Evolutionary conservation across 2,888 invertebrate species (phyloP), one percentile per base, ranked within the genome.

Genomic region (Drosophila pseudotakahashii): DNA sequence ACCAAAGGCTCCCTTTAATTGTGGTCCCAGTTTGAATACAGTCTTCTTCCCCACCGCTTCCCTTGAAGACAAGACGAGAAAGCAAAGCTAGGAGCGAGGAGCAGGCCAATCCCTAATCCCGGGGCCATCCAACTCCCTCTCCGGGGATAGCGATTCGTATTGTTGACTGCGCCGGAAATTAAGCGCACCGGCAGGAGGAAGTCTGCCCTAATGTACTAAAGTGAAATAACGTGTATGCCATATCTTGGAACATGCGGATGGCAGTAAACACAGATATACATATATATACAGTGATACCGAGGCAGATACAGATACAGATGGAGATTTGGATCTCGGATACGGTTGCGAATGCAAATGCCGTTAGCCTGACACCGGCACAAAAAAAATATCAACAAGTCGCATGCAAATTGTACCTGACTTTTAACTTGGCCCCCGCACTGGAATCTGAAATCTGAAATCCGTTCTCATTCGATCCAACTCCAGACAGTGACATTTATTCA

Each of bases 151-250:
- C 51, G 36, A 63, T 53, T 72, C 64, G 72, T 63, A 71, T 71
- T 71, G 71, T 72, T 71, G 72, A 52, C 72, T 75, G 59, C 67
- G 72, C 85, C 79, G 87, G 82, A 84, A 82, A 87, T 84, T 78
- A 84, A 73, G 78, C 69, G 57, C 66, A 76, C 75, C 70, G 72
- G 72, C 77, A 64, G 72, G 71, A 69, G 87, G 81, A 87, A 84
- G 78, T 76, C 72, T 45, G 66, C 63, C 61, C 42, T 77, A 77
- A 80, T 87, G 71, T 78, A 70, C 79, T 77, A 66, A 78, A 73
- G 71, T 75, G 67, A 69, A 72, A 78, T 78, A 68, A 45, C 62
- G 58, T 83, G 81, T 79, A 75, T 55, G 73, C 72, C 66, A 54
- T 67, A 55, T 67, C 66, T 55, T 23, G 54, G 10, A 64, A 64